Conservation (phyloP, 2,888 invertebrate genomes). For the Eupithecia tripunctaria region DNA sequence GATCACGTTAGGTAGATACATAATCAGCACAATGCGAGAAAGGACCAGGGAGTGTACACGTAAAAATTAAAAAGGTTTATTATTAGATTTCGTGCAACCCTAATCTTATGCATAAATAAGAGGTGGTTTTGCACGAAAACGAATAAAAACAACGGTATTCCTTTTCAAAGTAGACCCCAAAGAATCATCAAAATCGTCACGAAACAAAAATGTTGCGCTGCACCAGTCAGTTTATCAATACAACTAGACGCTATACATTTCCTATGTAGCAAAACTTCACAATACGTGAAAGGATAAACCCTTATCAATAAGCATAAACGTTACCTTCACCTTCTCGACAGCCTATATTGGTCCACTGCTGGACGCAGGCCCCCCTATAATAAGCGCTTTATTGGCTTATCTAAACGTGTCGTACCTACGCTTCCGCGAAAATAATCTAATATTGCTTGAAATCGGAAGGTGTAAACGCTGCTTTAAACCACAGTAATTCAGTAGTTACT, state of each 20-base stretch:
- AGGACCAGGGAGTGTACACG: no score
- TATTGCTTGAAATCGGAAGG: neutral
- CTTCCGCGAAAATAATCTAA: neutral
- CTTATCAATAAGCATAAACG: neutral
- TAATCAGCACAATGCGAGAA: neutral
- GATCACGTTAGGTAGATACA: neutral
- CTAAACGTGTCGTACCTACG: no score
- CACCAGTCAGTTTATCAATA: neutral
- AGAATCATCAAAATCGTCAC: neutral
- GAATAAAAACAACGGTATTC: no score
- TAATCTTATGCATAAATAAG: no score
- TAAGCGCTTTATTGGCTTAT: no score
- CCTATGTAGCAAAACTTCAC: neutral
- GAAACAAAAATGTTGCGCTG: neutral
- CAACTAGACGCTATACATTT: neutral
- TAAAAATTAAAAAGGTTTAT: no score
- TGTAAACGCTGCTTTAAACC: neutral
- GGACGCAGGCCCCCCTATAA: no score
- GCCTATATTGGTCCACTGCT: no score
- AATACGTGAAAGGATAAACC: neutral
- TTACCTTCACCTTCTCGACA: no score
- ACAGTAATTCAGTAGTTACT: slow-evolving; percentile 1
- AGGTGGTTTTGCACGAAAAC: no score
- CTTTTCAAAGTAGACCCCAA: no score
- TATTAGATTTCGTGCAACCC: no score